A percentile compares a stretch with the other conserved stretches of the same genome.
These are phyloP conservation scores for Sebastes elongatus DNA, from an alignment of 2,797 vertebrate genomes.

Conservation along the genomic window DNA sequence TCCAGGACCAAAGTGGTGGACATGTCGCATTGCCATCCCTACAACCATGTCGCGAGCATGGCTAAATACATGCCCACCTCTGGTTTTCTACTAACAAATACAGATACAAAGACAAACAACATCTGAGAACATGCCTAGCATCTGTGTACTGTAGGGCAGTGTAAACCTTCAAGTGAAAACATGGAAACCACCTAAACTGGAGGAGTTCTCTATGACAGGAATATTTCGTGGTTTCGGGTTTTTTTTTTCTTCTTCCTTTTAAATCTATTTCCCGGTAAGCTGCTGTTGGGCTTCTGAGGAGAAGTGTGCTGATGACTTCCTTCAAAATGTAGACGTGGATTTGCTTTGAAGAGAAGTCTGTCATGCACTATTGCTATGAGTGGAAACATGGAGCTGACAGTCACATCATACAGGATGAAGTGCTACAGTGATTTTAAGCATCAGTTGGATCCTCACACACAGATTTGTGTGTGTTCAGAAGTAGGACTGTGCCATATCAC, in stretches of 20 bases:
- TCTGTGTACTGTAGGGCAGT: background rate
- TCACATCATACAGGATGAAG: background rate
- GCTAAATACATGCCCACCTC: background rate
- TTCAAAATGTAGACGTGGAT: slow-evolving; percentile 19
- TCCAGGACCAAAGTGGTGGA: background rate
- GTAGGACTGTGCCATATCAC: background rate
- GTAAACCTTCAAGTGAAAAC: background rate
- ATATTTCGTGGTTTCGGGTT: background rate
- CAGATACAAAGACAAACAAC: background rate
- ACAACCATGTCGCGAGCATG: background rate
- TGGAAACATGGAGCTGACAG: slow-evolving; percentile 20
- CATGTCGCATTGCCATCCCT: background rate
- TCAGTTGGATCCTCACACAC: background rate
- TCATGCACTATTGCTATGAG: slow-evolving; percentile 7
- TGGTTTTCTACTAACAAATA: background rate
- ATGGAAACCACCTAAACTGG: slow-evolving; percentile 4
- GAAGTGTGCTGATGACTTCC: slow-evolving; percentile 40
- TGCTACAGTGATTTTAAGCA: background rate
- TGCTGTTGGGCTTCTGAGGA: slow-evolving; percentile 3
- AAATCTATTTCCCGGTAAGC: slow-evolving; percentile 20
- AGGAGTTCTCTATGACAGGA: slow-evolving; percentile 6
- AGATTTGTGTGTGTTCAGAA: background rate
- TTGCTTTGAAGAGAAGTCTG: slow-evolving; percentile 36
- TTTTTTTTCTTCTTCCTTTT: background rate
- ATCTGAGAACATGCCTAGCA: background rate